Evolutionary conservation across 2,113 vertebrate genomes (phyloP).

Genomic region (Protobothrops mucrosquamatus): DNA sequence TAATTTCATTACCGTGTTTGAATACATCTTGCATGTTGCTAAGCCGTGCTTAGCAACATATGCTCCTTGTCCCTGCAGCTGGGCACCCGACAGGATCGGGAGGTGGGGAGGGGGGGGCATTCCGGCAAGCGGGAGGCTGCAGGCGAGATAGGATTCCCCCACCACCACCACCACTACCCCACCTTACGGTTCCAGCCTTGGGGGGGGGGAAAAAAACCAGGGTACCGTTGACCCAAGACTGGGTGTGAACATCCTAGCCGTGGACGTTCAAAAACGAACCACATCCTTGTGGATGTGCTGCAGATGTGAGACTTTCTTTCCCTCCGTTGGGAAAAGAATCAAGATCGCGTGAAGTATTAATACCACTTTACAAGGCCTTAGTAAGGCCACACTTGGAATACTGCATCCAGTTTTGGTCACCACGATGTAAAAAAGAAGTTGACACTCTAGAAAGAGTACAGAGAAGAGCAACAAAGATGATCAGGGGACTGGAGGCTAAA

Average conservation of each 20-base stretch:
- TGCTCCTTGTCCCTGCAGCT: slow-evolving; percentile 43
- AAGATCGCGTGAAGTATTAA: no score
- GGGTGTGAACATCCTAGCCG: no score
- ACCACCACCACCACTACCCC: neutral
- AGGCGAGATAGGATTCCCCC: neutral
- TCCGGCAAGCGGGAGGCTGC: neutral
- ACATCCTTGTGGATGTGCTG: neutral
- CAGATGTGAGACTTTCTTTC: neutral
- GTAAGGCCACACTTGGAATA: no score
- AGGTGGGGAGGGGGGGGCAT: neutral
- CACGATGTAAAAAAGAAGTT: no score
- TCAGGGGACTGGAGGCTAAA: no score
- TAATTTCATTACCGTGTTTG: slow-evolving; percentile 71
- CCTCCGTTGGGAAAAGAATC: neutral
- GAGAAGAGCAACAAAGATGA: no score
- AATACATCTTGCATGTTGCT: slow-evolving; percentile 69
- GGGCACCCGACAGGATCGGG: slow-evolving; percentile 20
- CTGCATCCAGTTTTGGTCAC: no score
- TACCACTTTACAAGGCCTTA: no score
- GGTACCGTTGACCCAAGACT: neutral
- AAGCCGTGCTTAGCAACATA: slow-evolving; percentile 68
- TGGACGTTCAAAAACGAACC: neutral
- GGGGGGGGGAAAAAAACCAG: neutral
- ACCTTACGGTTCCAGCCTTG: neutral
- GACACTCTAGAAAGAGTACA: no score